These are phyloP conservation scores for Altica lythri DNA, from an alignment of 2,888 invertebrate genomes.

Conservation along the genomic window DNA sequence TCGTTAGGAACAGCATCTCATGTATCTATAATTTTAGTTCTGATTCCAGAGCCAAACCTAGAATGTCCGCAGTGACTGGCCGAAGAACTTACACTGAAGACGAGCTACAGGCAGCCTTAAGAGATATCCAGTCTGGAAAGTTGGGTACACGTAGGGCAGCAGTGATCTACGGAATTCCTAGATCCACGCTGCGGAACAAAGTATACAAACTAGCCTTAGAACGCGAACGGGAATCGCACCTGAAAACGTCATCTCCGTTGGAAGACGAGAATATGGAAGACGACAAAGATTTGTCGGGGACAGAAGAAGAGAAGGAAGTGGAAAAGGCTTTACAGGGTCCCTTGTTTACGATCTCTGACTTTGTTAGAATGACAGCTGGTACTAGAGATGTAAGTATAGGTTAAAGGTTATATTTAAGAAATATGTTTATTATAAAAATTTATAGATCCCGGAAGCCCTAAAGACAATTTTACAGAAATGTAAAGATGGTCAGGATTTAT, in stretches of 20 bases:
- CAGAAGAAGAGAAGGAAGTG: slow-evolving; percentile 66
- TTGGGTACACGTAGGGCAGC: slow-evolving; percentile 92
- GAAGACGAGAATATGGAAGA: slow-evolving; percentile 61
- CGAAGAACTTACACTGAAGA: slow-evolving; percentile 93
- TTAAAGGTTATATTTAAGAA: neutral
- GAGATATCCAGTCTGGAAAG: slow-evolving; percentile 91
- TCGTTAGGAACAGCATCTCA: slow-evolving; percentile 30
- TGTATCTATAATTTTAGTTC: slow-evolving; percentile 56
- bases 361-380: slow-evolving; percentile 60
- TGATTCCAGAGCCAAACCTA: slow-evolving; percentile 70
- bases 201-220: slow-evolving; percentile 83
- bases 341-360: slow-evolving; percentile 64
- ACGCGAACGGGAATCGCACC: slow-evolving; percentile 69
- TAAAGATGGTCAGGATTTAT: slow-evolving; percentile 53
- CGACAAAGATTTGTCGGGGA: slow-evolving; percentile 64
- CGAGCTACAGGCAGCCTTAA: slow-evolving; percentile 90
- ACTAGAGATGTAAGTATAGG: slow-evolving; percentile 55
- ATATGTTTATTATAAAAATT: neutral
- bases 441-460: slow-evolving; percentile 57
- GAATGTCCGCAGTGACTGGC: slow-evolving; percentile 67
- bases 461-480: slow-evolving; percentile 60
- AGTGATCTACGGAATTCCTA: slow-evolving; percentile 93
- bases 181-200: slow-evolving; percentile 93
- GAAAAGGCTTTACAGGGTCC: slow-evolving; percentile 64
- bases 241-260: slow-evolving; percentile 52